A percentile compares a stretch with the other conserved stretches of the same genome.
Evolutionary conservation across 1,140 invertebrate genomes (phyloP).

Genomic region (Eubasilissa regina): DNA sequence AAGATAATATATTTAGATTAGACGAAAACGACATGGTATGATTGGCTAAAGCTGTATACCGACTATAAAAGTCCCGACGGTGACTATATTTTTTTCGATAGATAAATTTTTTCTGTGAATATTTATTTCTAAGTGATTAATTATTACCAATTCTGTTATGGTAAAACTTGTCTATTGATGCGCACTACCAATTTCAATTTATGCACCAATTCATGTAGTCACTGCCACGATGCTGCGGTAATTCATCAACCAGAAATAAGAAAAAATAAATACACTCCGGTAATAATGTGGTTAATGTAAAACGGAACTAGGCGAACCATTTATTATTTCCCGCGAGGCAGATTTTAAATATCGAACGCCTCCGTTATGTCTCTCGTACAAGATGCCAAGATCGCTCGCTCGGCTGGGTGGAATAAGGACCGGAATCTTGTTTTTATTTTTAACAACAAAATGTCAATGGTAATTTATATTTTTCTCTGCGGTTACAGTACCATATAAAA

Average conservation of each 20-base stretch:
- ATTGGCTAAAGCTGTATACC: too few relatives aligned
- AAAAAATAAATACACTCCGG: not conserved
- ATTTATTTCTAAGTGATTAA: too few relatives aligned
- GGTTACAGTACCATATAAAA: not conserved
- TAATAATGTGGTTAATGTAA: constrained; percentile 7
- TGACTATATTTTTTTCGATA: too few relatives aligned
- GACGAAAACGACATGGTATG: too few relatives aligned
- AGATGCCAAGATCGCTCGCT: constrained; percentile 1
- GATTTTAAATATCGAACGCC: constrained; percentile 25
- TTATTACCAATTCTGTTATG: too few relatives aligned
- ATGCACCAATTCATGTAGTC: too few relatives aligned
- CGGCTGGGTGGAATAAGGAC: not conserved
- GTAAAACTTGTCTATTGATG: too few relatives aligned
- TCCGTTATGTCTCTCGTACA: not conserved
- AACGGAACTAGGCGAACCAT: constrained; percentile 18
- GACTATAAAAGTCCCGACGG: too few relatives aligned
- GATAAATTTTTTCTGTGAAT: too few relatives aligned
- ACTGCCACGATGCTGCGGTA: not conserved
- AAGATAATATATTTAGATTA: too few relatives aligned
- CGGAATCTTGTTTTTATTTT: not conserved
- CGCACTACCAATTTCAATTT: too few relatives aligned
- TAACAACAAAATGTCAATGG: too few relatives aligned
- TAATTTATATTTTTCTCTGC: not conserved
- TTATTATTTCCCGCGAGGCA: constrained; percentile 3
- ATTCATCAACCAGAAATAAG: constrained; percentile 8